Evolutionary conservation across 2,888 invertebrate genomes (phyloP).

Genomic region (Ferrisia virgata): DNA sequence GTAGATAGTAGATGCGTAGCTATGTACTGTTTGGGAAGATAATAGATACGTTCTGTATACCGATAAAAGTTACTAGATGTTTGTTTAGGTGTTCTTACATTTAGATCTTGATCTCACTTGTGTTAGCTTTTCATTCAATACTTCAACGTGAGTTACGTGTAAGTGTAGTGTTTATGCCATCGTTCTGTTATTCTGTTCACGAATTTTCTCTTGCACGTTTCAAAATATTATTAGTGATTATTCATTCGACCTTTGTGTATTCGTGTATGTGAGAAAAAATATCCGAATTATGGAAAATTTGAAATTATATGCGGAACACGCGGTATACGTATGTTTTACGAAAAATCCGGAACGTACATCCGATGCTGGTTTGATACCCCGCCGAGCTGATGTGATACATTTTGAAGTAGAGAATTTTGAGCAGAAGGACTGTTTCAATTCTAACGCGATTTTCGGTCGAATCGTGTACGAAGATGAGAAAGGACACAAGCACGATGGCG

Average conservation of each 20-base stretch:
- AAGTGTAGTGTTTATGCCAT: no score
- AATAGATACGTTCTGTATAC: no score
- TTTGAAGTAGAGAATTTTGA: background rate
- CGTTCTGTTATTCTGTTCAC: no score
- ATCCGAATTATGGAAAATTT: background rate
- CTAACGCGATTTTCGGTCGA: background rate
- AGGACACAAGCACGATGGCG: background rate
- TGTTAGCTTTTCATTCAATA: no score
- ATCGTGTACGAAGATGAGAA: background rate
- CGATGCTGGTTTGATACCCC: background rate
- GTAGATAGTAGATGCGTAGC: no score
- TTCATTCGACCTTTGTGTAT: background rate
- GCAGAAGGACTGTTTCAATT: background rate
- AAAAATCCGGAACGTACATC: background rate
- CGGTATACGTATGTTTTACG: background rate
- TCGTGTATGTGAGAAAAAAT: background rate
- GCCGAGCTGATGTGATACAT: background rate
- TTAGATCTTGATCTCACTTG: no score
- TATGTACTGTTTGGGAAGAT: no score
- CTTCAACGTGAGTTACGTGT: no score
- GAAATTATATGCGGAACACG: background rate
- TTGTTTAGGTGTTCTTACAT: no score
- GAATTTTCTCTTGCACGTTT: no score
- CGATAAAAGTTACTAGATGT: no score
- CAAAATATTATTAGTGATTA: no score